Percentiles rank a stretch among this genome's conserved stretches.
Conservation (phyloP, 1,140 invertebrate species). For the Hirudo medicinalis region DNA sequence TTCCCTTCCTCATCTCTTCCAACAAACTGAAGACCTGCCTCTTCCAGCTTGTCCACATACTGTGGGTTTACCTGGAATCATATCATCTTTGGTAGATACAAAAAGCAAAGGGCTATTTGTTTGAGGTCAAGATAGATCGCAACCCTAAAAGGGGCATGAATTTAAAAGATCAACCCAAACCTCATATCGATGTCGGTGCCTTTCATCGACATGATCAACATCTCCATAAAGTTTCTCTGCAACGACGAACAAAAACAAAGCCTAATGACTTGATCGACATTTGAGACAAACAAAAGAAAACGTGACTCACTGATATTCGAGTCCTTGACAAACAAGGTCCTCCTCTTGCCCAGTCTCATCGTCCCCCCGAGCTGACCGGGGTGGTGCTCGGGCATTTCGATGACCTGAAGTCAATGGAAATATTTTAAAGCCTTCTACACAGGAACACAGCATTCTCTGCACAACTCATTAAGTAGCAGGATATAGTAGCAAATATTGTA, state of each 20-base stretch:
- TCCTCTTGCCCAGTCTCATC: constrained; percentile 85
- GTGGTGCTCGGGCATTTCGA: no score
- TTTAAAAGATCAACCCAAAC: constrained; percentile 27
- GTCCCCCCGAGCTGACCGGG: constrained; percentile 84
- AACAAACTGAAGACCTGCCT: constrained; percentile 84
- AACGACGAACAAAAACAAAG: constrained; percentile 25
- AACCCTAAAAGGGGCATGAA: no score
- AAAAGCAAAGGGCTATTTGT: neutral
- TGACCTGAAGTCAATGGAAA: no score
- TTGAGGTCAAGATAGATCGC: neutral
- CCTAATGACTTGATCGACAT: no score
- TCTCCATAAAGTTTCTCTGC: constrained; percentile 70
- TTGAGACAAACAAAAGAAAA: no score
- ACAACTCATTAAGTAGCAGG: neutral
- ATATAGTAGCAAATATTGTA: no score
- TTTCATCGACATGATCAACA: constrained; percentile 68
- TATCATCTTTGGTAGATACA: neutral
- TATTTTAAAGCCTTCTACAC: no score
- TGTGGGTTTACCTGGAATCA: constrained; percentile 67
- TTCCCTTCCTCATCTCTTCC: constrained; percentile 56
- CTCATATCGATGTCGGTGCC: constrained; percentile 80
- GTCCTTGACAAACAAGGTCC: no score
- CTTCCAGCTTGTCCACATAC: constrained; percentile 60
- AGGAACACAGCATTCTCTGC: no score
- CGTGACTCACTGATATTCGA: no score